Evolutionary conservation across 2,888 invertebrate genomes (phyloP), one percentile per base, ranked within the genome.

Genomic region (Elgonia sp.): DNA sequence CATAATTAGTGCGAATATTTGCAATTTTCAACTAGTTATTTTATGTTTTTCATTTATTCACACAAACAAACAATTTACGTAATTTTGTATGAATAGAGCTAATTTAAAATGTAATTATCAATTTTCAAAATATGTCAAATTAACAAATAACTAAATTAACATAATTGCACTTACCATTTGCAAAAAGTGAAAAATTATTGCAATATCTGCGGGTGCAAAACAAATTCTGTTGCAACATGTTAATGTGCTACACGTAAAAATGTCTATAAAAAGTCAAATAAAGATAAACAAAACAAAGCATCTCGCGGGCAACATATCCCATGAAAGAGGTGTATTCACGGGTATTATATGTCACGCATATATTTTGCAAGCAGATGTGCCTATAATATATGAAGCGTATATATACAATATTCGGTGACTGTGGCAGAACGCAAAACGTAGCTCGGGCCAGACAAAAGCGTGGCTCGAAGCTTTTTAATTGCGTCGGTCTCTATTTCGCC

Each of bases 381-480:
- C 65, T 62, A 83, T 84, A 83, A 87, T 79, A 69, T 87, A 72
- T 79, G 72, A 72, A 50, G 63, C 65, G 29, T 29, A 42, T 62
- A 81, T 55, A 81, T 65, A 82, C 86, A 79, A 86, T 82, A 80
- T 83, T 83, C 84, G 73, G 84, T 65, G 85, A 83, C 50, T 77
- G 69, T 69, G 84, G 29, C 70, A 79, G 50, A 80, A 84, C 63
- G 82, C 70, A 46, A 86, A 86, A 84, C 86, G 86, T 69, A 62
- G 82, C 86, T 70, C 50, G 57, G 63, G 67, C 57, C 79, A 67
- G 67, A 92, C 91, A 92, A 91, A 92, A 91, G 91, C 88, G 69
- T 79, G 82, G 89, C 89, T 89, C 89, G 84, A 89, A 91, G 89
- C 90, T 91, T 92, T 92, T 92, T 92, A 92, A 92, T 92, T 91